A percentile compares a stretch with the other conserved stretches of the same genome.
phyloP scores from a whole-genome alignment of 2,113 vertebrate genomes.

The Istiophorus platypterus region DNA sequence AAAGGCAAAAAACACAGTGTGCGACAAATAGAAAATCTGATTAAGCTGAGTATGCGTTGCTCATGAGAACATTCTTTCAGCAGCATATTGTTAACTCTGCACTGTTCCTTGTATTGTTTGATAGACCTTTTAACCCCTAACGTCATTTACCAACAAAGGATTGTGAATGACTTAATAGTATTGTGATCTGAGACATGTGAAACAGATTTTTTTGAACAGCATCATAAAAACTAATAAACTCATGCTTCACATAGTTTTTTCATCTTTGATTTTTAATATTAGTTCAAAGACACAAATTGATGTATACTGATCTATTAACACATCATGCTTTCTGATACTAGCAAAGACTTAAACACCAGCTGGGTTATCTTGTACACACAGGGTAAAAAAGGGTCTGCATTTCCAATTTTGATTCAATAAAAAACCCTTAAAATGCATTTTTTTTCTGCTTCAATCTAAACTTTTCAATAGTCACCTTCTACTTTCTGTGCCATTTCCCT shows the following conservation, averaged over 20 bases:
- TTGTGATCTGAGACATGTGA: neutral
- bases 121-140: slow-evolving; percentile 67
- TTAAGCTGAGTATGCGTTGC: slow-evolving; percentile 6
- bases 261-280: neutral
- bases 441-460: too few relatives aligned
- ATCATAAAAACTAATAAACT: neutral
- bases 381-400: too few relatives aligned
- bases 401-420: too few relatives aligned
- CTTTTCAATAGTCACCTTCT: too few relatives aligned
- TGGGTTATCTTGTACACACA: too few relatives aligned
- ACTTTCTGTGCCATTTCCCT: too few relatives aligned
- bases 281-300: neutral
- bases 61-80: slow-evolving; percentile 48
- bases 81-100: slow-evolving; percentile 45
- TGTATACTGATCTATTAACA: neutral
- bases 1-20: slow-evolving; percentile 7
- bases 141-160: slow-evolving; percentile 44
- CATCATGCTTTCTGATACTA: too few relatives aligned
- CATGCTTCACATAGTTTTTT: neutral
- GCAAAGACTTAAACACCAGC: too few relatives aligned
- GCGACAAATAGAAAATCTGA: slow-evolving; percentile 46
- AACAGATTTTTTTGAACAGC: neutral
- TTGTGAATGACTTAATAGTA: slow-evolving; percentile 24
- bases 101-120: slow-evolving; percentile 69
- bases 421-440: too few relatives aligned